Conservation (phyloP, 37 sponge, comb jelly and placozoan genomes). For the Lycopodina hypogea region DNA sequence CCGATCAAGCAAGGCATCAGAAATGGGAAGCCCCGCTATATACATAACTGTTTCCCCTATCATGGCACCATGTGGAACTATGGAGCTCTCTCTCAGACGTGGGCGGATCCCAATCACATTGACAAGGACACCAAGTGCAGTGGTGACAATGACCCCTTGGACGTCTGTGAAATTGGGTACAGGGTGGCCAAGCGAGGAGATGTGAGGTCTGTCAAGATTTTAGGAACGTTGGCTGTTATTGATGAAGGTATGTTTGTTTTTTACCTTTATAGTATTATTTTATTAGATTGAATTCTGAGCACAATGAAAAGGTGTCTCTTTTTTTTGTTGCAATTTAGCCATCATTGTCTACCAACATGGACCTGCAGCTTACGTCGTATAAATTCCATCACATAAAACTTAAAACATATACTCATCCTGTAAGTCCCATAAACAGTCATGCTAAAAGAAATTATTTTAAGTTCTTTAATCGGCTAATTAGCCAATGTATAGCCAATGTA, state of each 20-base stretch:
- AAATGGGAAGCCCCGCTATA: slow-evolving; percentile 88
- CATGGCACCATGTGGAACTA: slow-evolving; percentile 99
- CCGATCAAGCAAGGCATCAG: slow-evolving; percentile 98
- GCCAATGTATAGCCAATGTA: too few relatives aligned
- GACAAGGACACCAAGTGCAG: slow-evolving; percentile 77
- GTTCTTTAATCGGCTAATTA: too few relatives aligned
- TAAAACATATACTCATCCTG: too few relatives aligned
- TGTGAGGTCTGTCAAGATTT: slow-evolving; percentile 84
- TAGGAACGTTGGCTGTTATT: slow-evolving; percentile 92
- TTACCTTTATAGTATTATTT: too few relatives aligned
- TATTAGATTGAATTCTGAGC: neutral
- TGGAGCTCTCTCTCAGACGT: slow-evolving; percentile 97
- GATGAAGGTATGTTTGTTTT: slow-evolving; percentile 71
- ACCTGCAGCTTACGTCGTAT: too few relatives aligned
- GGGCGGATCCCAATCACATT: slow-evolving; percentile 94
- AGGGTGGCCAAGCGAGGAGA: slow-evolving; percentile 80
- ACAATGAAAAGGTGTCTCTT: too few relatives aligned
- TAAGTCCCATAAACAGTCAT: too few relatives aligned
- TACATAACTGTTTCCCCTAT: slow-evolving; percentile 95
- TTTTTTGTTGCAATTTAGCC: too few relatives aligned
- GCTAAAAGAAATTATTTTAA: too few relatives aligned
- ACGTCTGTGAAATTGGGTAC: slow-evolving; percentile 87
- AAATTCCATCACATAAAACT: too few relatives aligned
- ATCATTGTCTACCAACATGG: too few relatives aligned
- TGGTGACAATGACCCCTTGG: slow-evolving; percentile 97